Base-by-base conservation (phyloP, 2,888 invertebrate genomes). In the Myopa testacea region DNA sequence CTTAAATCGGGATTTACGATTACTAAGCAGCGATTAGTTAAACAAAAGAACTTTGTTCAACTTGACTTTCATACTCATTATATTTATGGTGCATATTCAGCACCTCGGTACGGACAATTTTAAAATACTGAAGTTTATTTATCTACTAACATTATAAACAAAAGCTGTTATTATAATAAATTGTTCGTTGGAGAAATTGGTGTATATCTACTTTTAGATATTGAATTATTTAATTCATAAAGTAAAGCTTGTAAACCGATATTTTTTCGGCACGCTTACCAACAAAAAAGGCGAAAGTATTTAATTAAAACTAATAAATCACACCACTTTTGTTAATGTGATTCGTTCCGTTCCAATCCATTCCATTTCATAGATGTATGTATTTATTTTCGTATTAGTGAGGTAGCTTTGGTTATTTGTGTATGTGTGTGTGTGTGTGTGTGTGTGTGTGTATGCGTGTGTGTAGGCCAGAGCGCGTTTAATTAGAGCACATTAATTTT, bases 401-500 rank as follows among this genome's bases (percentile, higher is more conserved):
- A 45, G 10, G 45, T 10, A 6, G 45, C 6, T 45, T 1, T 45
- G 45, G 6, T 1, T 10, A 8, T 45, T 45, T 45, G 16, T 37
- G n/a, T 40, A 12, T 67, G 8, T 74, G 10, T 12, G 14, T 62
- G 60, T 73, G 37, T 60, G 37, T 40, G 60, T n/a, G 52, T 52
- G 19, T 50, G n/a, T 26, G 19, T 52, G 52, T 40, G 8, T 37
- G 37, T 19, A n/a, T 14, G 50, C 8, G 45, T n/a, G 8, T 50
- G 62, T 4, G 40, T 45, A 45, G 40, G 26, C n/a, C 8, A 37
- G 38, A 60, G 34, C 60, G 62, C 34, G 69, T 65, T 26, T 74
- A 78, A 78, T 78, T 78, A 78, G 62, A 78, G 62, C 58, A 70
- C 78, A 78, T 78, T 75, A 76, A 71, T 34, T 40, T 62, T 70